These are phyloP conservation scores for Micromesistius poutassou DNA, from an alignment of 2,797 vertebrate genomes.

Conservation along the genomic window DNA sequence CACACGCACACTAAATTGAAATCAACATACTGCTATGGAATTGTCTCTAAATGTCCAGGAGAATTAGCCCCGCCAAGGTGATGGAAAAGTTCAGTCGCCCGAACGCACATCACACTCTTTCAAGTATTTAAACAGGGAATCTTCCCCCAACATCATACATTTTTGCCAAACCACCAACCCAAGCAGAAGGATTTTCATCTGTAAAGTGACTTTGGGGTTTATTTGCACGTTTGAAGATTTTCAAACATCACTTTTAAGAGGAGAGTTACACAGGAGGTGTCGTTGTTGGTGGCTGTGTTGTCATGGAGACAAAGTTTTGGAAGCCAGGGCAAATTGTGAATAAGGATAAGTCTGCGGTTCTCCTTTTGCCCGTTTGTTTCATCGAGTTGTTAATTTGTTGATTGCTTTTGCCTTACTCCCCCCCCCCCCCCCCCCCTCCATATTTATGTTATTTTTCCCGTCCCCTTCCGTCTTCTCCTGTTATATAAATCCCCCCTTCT, in stretches of 20 bases:
- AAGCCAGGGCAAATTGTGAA: background rate
- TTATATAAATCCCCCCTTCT: constrained; percentile 29
- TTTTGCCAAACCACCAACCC: background rate
- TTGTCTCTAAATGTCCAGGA: no score
- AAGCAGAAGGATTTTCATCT: background rate
- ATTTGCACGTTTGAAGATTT: no score
- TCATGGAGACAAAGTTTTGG: no score
- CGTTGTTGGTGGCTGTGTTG: no score
- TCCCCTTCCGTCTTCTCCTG: background rate
- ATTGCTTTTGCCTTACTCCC: no score
- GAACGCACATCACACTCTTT: no score
- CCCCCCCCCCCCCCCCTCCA: background rate
- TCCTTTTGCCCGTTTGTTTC: background rate
- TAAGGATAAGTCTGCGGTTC: background rate
- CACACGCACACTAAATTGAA: constrained; percentile 6
- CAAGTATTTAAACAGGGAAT: background rate
- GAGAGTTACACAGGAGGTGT: no score
- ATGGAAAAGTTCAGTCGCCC: background rate
- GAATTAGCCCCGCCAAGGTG: background rate
- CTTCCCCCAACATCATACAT: background rate
- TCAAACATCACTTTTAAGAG: no score
- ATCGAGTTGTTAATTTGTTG: background rate
- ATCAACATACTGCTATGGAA: no score
- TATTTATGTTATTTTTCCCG: background rate
- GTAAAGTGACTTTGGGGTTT: background rate